A percentile compares a stretch with the other conserved stretches of the same genome.
Conservation (phyloP, 1,140 invertebrate genomes). For the Drosophila saltans region DNA sequence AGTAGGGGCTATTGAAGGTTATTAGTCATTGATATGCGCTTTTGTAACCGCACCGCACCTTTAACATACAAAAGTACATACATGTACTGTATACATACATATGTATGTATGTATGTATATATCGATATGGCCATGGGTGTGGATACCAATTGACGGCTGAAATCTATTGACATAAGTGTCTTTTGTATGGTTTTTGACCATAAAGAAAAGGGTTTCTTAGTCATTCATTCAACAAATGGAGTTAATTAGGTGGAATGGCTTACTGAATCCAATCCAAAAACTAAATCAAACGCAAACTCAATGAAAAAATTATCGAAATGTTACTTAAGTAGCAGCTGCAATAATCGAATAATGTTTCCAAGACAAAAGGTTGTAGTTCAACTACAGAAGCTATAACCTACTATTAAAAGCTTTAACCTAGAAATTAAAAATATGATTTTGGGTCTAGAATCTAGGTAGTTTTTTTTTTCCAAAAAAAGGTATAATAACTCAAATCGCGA, state of each 20-base stretch:
- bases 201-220: constrained; percentile 13
- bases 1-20: constrained; percentile 45
- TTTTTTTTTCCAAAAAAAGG: no score
- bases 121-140: constrained; percentile 24
- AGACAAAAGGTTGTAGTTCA: background rate
- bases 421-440: no score
- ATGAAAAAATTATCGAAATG: background rate
- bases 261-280: background rate
- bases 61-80: constrained; percentile 22
- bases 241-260: background rate
- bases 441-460: no score
- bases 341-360: background rate
- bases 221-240: constrained; percentile 16
- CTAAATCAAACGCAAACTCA: background rate
- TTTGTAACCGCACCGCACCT: constrained; percentile 62
- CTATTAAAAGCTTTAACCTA: no score
- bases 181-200: constrained; percentile 9
- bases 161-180: constrained; percentile 20
- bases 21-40: constrained; percentile 74
- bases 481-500: no score
- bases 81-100: background rate
- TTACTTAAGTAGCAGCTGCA: background rate
- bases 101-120: background rate
- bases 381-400: no score
- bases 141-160: constrained; percentile 3